Conservation (phyloP, 2,888 invertebrate species). For the Itoplectis maculator region DNA sequence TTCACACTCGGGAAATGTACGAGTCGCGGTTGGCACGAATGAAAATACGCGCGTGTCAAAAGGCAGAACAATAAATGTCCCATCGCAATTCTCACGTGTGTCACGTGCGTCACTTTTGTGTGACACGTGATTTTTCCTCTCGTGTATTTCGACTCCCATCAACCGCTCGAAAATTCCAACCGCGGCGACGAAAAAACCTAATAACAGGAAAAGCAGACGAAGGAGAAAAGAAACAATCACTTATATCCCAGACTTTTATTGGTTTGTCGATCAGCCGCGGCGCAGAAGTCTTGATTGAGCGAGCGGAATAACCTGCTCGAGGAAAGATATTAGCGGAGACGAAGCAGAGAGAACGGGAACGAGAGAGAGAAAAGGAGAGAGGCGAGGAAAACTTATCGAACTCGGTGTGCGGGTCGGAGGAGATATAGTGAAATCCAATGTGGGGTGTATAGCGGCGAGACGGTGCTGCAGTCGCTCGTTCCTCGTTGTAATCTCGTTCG, state of each 20-base stretch:
- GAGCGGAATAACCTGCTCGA: neutral
- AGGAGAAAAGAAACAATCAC: neutral
- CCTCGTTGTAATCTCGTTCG: constrained; percentile 58
- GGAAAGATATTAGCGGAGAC: constrained; percentile 3
- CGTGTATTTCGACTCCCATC: no score
- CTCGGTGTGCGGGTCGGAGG: neutral
- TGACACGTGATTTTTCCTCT: no score
- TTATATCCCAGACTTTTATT: neutral
- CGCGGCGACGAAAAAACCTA: neutral
- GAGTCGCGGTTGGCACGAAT: neutral
- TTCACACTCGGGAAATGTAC: neutral
- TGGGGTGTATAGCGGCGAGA: neutral
- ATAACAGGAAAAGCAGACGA: no score
- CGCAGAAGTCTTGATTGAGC: neutral
- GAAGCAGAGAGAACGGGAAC: neutral
- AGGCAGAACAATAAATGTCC: constrained; percentile 1
- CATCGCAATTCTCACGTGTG: neutral
- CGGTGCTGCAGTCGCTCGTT: neutral
- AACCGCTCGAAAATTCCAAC: neutral
- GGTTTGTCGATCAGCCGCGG: neutral
- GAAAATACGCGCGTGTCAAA: neutral
- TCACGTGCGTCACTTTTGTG: no score
- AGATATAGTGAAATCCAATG: constrained; percentile 25
- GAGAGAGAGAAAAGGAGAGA: neutral
- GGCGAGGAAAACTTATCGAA: constrained; percentile 33